phyloP scores from a whole-genome alignment of 2,888 invertebrate genomes.

The Lucinisca nassula region DNA sequence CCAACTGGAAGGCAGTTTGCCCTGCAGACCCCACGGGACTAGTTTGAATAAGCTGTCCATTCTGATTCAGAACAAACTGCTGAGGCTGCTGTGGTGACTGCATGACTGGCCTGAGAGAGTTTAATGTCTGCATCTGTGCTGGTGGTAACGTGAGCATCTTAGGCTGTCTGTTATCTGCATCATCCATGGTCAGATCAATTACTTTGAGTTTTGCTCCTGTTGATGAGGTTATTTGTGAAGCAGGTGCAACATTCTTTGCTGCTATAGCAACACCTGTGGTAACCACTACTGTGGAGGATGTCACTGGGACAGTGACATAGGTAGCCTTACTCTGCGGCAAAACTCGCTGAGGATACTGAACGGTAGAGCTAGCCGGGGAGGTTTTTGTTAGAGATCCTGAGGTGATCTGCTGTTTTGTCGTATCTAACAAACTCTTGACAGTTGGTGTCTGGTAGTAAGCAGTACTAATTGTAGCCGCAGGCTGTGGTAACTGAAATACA shows the following conservation, averaged over 20 bases:
- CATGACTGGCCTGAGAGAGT: slow-evolving; percentile 1
- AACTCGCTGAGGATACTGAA: slow-evolving; percentile 43
- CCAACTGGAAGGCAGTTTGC: slow-evolving; percentile 69
- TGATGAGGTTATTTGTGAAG: slow-evolving; percentile 11
- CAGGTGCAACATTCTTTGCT: background rate
- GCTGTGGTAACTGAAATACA: background rate
- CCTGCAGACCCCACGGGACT: background rate
- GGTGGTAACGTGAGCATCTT: background rate
- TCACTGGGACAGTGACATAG: background rate
- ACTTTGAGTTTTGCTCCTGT: slow-evolving; percentile 35
- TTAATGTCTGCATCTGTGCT: background rate
- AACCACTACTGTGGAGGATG: background rate
- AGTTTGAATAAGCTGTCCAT: background rate
- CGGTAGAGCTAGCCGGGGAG: background rate
- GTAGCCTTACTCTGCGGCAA: background rate
- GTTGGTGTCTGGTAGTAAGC: slow-evolving; percentile 60
- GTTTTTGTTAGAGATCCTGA: slow-evolving; percentile 26
- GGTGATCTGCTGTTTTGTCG: slow-evolving; percentile 63
- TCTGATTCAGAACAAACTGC: background rate
- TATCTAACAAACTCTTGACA: slow-evolving; percentile 74
- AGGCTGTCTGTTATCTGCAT: slow-evolving; percentile 62
- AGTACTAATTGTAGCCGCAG: background rate
- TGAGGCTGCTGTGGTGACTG: background rate
- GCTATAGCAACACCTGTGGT: background rate
- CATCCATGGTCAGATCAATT: slow-evolving; percentile 83